phyloP scores from a whole-genome alignment of 2,888 invertebrate genomes.

The Pachymerium ferrugineum region DNA sequence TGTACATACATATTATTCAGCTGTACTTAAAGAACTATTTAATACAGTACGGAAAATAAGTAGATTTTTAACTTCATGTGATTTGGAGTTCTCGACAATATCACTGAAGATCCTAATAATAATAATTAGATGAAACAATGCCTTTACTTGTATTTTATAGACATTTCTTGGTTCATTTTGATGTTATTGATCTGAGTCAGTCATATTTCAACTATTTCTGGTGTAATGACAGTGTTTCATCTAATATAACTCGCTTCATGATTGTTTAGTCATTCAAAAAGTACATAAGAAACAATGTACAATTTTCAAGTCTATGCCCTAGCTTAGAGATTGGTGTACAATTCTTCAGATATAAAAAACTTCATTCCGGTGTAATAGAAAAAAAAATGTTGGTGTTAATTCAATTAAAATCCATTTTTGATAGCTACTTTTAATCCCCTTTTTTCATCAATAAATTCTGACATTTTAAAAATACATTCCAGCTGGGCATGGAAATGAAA shows the following conservation, averaged over 20 bases:
- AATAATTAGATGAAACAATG: background rate
- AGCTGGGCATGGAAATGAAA: background rate
- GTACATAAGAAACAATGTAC: background rate
- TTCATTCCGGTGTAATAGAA: background rate
- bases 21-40: background rate
- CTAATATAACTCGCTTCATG: too few relatives aligned
- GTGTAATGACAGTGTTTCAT: background rate
- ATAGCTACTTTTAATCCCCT: too few relatives aligned
- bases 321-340: background rate
- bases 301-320: background rate
- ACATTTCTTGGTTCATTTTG: too few relatives aligned
- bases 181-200: too few relatives aligned
- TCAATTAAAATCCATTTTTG: too few relatives aligned
- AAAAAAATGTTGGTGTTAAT: too few relatives aligned
- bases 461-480: background rate
- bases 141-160: too few relatives aligned
- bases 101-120: background rate
- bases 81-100: background rate
- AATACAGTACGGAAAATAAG: slow-evolving; percentile 12
- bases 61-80: slow-evolving; percentile 11
- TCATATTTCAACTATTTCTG: too few relatives aligned
- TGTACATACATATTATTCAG: slow-evolving; percentile 1
- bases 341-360: background rate
- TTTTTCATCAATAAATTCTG: too few relatives aligned
- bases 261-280: too few relatives aligned